Evolutionary conservation across 2,888 invertebrate genomes (phyloP), one percentile per base, ranked within the genome.

Genomic region (Drosophila dives): DNA sequence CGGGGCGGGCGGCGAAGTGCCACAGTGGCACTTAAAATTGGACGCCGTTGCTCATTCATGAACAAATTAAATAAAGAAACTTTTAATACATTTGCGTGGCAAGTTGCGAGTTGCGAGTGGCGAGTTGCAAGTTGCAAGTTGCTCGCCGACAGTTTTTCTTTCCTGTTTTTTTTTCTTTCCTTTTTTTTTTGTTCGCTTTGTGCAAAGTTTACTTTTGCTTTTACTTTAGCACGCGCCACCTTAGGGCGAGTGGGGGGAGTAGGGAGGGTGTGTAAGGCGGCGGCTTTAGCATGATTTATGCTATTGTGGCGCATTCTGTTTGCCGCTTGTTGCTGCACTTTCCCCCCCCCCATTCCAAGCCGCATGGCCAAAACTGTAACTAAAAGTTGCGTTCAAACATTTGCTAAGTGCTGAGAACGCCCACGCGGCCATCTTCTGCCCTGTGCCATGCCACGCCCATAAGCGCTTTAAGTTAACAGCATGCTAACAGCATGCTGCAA

Each of bases 301-400:
- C 81, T 71, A 61, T 66, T 59, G 80, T 80, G 72, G 74, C 67
- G 77, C 77, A 77, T 73, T 77, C 68, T 74, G 88, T 73, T 78
- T 34, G 53, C 53, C 76, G 83, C 86, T 66, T 63, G 63, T 71
- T 81, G 79, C 85, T 73, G 76, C 75, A 64, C 42, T 33, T 32
- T 2, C 12, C 20, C 51, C 51, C 4, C 12, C 20, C 51, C 51
- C 64, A 5, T 29, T n/a, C 5, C 11, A 32, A 11, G 17, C 11
- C 15, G 55, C 42, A 55, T 36, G 29, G 51, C 64, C 65, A 79
- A 80, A 77, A 80, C 68, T 75, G 83, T 78, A 83, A 78, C 86
- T 88, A 72, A 83, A 85, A 85, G 85, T 86, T 84, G 83, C 83
- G 73, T 75, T 86, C 89, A 89, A 85, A 86, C 84, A 85, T 89